A percentile compares a stretch with the other conserved stretches of the same genome.
phyloP scores from a whole-genome alignment of 2,797 vertebrate genomes.

The Semaprochilodus insignis region DNA sequence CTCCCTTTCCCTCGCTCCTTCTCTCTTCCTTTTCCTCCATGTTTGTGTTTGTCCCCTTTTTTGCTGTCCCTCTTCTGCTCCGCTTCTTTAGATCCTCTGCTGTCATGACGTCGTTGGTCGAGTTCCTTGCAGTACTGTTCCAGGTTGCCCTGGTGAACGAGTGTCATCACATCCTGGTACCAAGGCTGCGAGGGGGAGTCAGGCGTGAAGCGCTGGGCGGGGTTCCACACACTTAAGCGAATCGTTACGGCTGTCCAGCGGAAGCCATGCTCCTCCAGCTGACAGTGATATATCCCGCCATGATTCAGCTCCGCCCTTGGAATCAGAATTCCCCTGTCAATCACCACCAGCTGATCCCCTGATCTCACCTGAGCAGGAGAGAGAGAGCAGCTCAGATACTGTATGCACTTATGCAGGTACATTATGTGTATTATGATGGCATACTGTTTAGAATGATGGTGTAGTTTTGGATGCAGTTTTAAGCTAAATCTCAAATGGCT shows the following conservation, averaged over 20 bases:
- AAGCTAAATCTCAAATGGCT: too few relatives aligned
- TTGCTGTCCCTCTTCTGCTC: conserved; percentile 48
- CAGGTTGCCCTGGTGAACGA: conserved; percentile 76
- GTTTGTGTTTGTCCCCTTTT: conserved; percentile 63
- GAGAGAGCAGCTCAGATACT: conserved; percentile 1
- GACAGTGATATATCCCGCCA: conserved; percentile 82
- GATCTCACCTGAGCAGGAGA: conserved; percentile 72
- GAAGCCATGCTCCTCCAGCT: conserved; percentile 85
- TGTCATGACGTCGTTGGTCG: conserved; percentile 72
- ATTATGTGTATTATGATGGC: too few relatives aligned
- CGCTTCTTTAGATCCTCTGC: conserved; percentile 59
- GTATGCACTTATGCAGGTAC: neutral
- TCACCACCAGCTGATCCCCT: conserved; percentile 80
- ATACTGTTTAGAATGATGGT: too few relatives aligned
- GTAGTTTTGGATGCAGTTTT: too few relatives aligned
- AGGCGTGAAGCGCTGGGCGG: conserved; percentile 60
- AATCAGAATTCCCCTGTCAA: conserved; percentile 82
- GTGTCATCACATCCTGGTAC: conserved; percentile 78
- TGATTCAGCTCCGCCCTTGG: conserved; percentile 78
- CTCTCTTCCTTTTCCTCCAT: conserved; percentile 70
- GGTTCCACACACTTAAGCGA: conserved; percentile 76
- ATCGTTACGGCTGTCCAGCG: conserved; percentile 82
- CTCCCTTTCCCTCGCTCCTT: conserved; percentile 63
- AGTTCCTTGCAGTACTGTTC: conserved; percentile 77
- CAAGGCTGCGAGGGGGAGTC: conserved; percentile 65